Evolutionary conservation across 1,140 invertebrate genomes (phyloP).

Genomic region (Formica exsecta): DNA sequence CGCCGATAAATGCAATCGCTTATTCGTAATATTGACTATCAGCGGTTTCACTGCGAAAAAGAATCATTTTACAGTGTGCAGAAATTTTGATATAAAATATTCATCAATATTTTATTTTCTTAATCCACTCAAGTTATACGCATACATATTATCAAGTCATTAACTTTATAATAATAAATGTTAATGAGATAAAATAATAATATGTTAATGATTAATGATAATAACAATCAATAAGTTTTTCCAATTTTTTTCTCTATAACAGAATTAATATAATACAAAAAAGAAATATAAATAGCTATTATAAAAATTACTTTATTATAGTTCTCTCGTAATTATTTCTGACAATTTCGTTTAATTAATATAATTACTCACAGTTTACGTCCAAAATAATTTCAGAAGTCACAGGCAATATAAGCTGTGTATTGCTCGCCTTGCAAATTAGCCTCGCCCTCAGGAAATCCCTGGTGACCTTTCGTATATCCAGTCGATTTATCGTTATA

Average conservation of each 20-base stretch:
- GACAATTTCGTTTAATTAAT: background rate
- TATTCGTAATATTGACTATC: slow-evolving; percentile 82
- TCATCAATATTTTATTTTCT: slow-evolving; percentile 3
- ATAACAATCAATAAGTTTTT: background rate
- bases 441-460: slow-evolving; percentile 82
- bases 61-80: background rate
- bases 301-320: background rate
- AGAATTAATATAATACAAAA: background rate
- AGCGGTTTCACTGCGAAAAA: slow-evolving; percentile 80
- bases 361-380: slow-evolving; percentile 87
- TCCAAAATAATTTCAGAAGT: slow-evolving; percentile 86
- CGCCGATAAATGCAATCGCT: slow-evolving; percentile 78
- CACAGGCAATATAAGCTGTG: slow-evolving; percentile 85
- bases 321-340: background rate
- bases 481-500: slow-evolving; percentile 80
- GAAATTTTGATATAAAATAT: background rate
- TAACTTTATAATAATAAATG: background rate
- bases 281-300: too few relatives aligned
- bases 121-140: background rate
- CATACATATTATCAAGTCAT: background rate
- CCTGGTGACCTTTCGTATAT: slow-evolving; percentile 80
- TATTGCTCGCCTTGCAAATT: slow-evolving; percentile 86
- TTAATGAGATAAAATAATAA: background rate
- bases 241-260: background rate
- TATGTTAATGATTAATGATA: too few relatives aligned